Percentiles rank a stretch among this genome's conserved stretches.
These are phyloP conservation scores for Pyxicephalus adspersus DNA, from an alignment of 2,113 vertebrate genomes.

Conservation along the genomic window DNA sequence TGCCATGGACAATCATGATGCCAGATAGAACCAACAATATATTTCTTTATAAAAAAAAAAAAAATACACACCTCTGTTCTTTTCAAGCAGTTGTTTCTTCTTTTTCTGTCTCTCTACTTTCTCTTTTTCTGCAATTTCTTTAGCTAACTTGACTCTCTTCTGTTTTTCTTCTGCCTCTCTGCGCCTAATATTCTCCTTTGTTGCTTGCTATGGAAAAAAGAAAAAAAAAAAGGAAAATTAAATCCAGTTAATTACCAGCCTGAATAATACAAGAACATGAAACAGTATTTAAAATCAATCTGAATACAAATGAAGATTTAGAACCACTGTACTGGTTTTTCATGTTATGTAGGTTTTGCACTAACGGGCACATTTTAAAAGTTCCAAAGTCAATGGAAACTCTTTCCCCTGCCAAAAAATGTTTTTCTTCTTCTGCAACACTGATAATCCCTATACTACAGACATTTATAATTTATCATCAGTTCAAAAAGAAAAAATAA, in stretches of 20 bases:
- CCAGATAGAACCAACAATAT: too few relatives aligned
- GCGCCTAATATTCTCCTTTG: constrained; percentile 86
- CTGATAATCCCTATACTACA: background rate
- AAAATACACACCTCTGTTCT: constrained; percentile 83
- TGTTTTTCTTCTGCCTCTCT: constrained; percentile 91
- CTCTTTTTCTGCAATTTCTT: constrained; percentile 92
- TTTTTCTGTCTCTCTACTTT: constrained; percentile 89
- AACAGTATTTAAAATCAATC: constrained; percentile 39
- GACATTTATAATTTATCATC: too few relatives aligned
- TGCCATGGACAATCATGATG: too few relatives aligned
- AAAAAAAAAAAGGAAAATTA: too few relatives aligned
- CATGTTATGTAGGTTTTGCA: constrained; percentile 10
- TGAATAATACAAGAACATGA: constrained; percentile 27
- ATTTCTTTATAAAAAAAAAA: too few relatives aligned
- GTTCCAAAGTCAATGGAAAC: constrained; percentile 21
- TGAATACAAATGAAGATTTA: constrained; percentile 34
- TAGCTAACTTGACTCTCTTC: constrained; percentile 83
- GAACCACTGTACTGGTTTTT: constrained; percentile 4
- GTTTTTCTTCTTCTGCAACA: background rate
- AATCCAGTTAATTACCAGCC: background rate
- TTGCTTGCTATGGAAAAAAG: constrained; percentile 81
- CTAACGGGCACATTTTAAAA: constrained; percentile 31
- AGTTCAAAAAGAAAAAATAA: too few relatives aligned
- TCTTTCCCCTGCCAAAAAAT: background rate
- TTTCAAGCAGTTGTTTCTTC: constrained; percentile 89